phyloP scores from a whole-genome alignment of 2,113 vertebrate species.

The Podarcis cretensis region DNA sequence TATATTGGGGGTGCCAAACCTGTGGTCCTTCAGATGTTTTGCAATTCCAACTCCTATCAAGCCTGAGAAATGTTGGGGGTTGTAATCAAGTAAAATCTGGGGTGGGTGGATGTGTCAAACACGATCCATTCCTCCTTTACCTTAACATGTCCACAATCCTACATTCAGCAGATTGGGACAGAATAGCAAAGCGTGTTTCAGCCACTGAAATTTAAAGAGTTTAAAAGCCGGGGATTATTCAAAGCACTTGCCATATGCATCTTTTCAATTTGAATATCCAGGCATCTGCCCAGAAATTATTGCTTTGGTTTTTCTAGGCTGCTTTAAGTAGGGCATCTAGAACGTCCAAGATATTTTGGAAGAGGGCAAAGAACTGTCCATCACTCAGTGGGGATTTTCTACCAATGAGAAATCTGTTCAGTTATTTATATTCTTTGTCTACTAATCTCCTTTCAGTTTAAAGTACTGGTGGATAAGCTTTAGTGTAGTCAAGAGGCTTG shows the following conservation, averaged over 20 bases:
- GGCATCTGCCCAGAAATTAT: conserved; percentile 31
- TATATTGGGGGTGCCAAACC: too few relatives aligned
- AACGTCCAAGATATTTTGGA: conserved; percentile 26
- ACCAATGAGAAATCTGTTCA: conserved; percentile 8
- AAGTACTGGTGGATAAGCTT: background rate
- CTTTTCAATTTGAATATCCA: conserved; percentile 28
- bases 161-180: background rate
- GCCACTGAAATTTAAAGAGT: background rate
- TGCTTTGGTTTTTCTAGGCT: background rate
- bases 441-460: conserved; percentile 11
- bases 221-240: background rate
- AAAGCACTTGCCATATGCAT: conserved; percentile 24
- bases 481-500: conserved; percentile 7
- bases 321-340: conserved; percentile 6
- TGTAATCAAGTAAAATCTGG: too few relatives aligned
- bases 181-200: background rate
- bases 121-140: too few relatives aligned
- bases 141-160: background rate
- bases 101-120: too few relatives aligned
- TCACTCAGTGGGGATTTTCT: background rate
- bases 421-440: conserved; percentile 13
- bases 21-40: too few relatives aligned
- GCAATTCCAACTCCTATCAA: too few relatives aligned
- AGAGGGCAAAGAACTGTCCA: conserved; percentile 6
- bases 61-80: too few relatives aligned